Evolutionary conservation across 2,113 vertebrate species (phyloP), one percentile per base, ranked within the genome.

Genomic region (Pelodiscus sinensis): DNA sequence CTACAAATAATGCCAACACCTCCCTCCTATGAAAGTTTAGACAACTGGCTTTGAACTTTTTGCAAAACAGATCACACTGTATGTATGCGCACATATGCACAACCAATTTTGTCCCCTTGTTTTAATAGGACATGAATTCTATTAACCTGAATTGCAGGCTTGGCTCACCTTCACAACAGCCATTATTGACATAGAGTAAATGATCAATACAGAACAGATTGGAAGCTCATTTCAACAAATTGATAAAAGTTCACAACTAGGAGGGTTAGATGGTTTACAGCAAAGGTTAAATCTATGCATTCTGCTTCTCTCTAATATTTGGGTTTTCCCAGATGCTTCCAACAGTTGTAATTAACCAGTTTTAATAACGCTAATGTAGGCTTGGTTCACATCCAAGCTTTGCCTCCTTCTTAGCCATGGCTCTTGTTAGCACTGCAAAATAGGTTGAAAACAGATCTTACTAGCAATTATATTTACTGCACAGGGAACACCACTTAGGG

Each of bases 191-290:
- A 92, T 0, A 2, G 80, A 83, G 79, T 84, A 62, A 85, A 78
- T 94, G 97, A 97, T 97, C 97, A 96, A 97, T 97, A 97, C 22
- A 56, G 79, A 95, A 95, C 95, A 95, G 96, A 96, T 94, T 94
- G 94, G 96, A 97, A 97, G 94, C 94, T 96, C 95, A 96, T 97
- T 97, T 97, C 96, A 96, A 96, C 93, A 97, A 96, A 97, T 94
- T 96, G 96, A 97, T 97, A 96, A 92, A 97, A 98, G 96, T 97
- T 97, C 97, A 96, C 81, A 96, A 83, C 89, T 90, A 96, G 96
- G 94, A 92, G 89, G 95, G 91, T 94, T 81, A 94, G 92, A 94
- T 94, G 91, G 93, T 96, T 96, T 97, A 96, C 87, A 94, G 94
- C 91, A 97, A 96, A 97, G 93, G 94, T 95, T 97, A 97, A 96